Percentiles rank a stretch among this genome's conserved stretches.
phyloP scores from a whole-genome alignment of 2,888 invertebrate species.

The Lasiommata megera region DNA sequence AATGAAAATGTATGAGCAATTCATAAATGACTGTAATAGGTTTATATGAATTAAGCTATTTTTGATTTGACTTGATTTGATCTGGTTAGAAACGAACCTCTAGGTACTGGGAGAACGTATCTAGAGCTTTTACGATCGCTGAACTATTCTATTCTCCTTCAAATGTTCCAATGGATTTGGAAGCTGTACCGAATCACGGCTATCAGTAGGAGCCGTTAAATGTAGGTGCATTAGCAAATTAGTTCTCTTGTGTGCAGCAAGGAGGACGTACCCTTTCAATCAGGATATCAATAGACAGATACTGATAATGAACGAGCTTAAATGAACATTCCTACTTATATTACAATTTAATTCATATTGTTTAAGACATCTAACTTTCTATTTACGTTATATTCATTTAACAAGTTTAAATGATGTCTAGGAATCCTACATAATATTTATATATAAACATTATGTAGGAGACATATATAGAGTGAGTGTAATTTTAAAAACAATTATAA shows the following conservation, averaged over 20 bases:
- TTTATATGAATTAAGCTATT: neutral
- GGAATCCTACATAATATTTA: no score
- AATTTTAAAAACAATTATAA: no score
- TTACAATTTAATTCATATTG: no score
- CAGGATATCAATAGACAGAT: neutral
- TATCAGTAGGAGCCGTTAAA: conserved; percentile 25
- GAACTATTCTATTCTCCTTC: neutral
- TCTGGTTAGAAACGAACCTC: neutral
- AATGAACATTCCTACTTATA: no score
- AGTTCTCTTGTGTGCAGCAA: conserved; percentile 42
- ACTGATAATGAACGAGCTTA: conserved; percentile 8
- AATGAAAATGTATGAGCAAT: no score
- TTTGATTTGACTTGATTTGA: neutral
- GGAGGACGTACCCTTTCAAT: conserved; percentile 30
- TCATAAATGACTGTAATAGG: no score
- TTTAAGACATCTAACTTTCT: no score
- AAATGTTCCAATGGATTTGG: neutral
- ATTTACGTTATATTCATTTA: no score
- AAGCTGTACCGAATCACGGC: neutral
- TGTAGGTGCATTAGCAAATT: conserved; percentile 56
- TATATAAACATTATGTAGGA: no score
- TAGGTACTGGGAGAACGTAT: neutral
- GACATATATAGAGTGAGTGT: no score
- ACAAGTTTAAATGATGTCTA: no score
- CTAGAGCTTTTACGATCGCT: no score